Percentiles rank a stretch among this genome's conserved stretches.
These are phyloP conservation scores for Pseudorasbora parva DNA, from an alignment of 2,113 vertebrate species.

Conservation along the genomic window DNA sequence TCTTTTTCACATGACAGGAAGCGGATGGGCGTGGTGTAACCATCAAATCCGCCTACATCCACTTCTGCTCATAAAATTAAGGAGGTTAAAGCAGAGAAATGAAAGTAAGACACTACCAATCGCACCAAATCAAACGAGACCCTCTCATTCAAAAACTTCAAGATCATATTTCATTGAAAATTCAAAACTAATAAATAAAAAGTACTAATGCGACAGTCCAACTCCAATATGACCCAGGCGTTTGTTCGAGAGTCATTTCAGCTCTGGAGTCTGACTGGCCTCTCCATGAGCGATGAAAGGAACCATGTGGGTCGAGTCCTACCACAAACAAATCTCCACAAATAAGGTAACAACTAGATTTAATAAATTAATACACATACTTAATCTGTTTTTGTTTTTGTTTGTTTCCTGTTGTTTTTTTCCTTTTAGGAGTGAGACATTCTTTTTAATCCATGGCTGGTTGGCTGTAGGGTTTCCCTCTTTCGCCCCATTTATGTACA, in stretches of 20 bases:
- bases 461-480: conserved; percentile 40
- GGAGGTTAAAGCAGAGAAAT: conserved; percentile 25
- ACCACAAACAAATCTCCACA: conserved; percentile 60
- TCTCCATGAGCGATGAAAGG: conserved; percentile 29
- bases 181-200: conserved; percentile 54
- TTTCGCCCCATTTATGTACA: conserved; percentile 74
- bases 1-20: conserved; percentile 13
- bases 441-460: conserved; percentile 80
- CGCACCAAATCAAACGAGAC: conserved; percentile 22
- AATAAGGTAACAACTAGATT: conserved; percentile 94
- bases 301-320: conserved; percentile 28
- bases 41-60: not conserved
- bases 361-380: conserved; percentile 99
- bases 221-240: conserved; percentile 7
- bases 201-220: conserved; percentile 28
- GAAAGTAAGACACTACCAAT: not conserved
- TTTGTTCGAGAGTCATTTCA: not conserved
- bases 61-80: conserved; percentile 21
- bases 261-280: conserved; percentile 1
- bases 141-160: conserved; percentile 26
- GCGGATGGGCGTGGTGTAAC: not conserved
- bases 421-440: conserved; percentile 95
- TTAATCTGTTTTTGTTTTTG: conserved; percentile 65
- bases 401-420: conserved; percentile 59
- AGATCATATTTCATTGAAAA: conserved; percentile 40